A percentile compares a stretch with the other conserved stretches of the same genome.
These are phyloP conservation scores for Aphaenogaster ashmeadi DNA, from an alignment of 1,140 invertebrate species.

Conservation along the genomic window DNA sequence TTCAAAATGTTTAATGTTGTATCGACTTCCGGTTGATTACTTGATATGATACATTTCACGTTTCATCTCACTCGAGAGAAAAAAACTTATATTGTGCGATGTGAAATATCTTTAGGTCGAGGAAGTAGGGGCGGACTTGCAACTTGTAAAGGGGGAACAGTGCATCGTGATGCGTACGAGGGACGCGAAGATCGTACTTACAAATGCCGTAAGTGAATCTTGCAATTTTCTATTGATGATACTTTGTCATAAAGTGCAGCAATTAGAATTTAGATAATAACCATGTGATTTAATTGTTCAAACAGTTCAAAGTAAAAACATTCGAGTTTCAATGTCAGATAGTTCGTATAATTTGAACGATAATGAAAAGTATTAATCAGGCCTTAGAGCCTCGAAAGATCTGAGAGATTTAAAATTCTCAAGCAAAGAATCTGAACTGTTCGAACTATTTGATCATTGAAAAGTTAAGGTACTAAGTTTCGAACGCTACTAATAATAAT, in stretches of 20 bases:
- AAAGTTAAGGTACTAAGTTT: conserved; percentile 2
- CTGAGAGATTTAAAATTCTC: not conserved
- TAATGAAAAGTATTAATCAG: not conserved
- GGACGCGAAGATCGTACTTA: conserved; percentile 97
- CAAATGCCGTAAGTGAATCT: conserved; percentile 94
- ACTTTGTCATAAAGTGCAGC: not conserved
- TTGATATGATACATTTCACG: not conserved
- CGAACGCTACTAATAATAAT: conserved; percentile 2
- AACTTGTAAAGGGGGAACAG: conserved; percentile 96
- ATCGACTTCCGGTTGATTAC: not conserved
- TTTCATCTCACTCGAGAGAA: not conserved
- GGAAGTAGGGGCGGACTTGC: conserved; percentile 94
- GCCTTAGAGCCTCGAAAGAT: not conserved
- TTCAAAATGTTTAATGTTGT: not conserved
- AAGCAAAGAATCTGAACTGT: not conserved
- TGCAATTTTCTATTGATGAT: not conserved
- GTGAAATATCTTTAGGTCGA: conserved; percentile 88
- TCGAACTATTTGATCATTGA: not conserved
- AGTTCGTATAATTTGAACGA: not conserved
- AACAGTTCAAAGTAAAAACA: conserved; percentile 13
- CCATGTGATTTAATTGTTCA: not conserved
- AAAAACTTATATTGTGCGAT: not conserved
- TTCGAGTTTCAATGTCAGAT: not conserved
- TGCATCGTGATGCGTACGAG: conserved; percentile 96
- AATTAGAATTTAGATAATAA: not conserved